Evolutionary conservation across 2,113 vertebrate genomes (phyloP), one percentile per base, ranked within the genome.

Genomic region (Cottus gobio): DNA sequence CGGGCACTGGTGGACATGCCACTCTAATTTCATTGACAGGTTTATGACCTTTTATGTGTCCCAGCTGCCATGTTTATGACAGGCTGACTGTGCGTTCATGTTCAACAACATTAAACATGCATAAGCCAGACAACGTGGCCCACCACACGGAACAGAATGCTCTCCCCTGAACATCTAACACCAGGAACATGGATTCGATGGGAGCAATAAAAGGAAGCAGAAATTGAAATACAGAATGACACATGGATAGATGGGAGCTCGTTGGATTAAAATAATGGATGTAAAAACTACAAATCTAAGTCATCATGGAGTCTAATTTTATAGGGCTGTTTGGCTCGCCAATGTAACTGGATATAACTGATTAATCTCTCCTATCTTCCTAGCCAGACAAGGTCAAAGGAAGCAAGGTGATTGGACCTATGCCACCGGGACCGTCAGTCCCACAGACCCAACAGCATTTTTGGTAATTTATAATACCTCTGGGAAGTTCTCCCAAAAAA

Each of bases 21-120:
- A 93, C 91, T 92, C 91, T 92, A 86, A 94, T 92, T 87, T 92
- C 92, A 89, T 87, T 89, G 91, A 93, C 90, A 93, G 87, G 75
- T 93, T 93, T 93, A 94, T 89, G 89, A 93, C 88, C 82, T 91
- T 92, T 91, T 90, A 92, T 93, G 90, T 82, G 85, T 91, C 90
- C 90, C 92, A 90, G 93, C 92, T 91, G 93, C 85, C 88, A 82
- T 90, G 88, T 93, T 94, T 93, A 93, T 93, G 91, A 91, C 66
- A 22, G 92, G 91, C 91, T 92, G 93, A 92, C 91, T 92, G 87
- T 89, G 90, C 79, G 88, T 92, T 93, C 92, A 91, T 93, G 93
- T 94, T 93, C 89, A 90, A 93, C 92, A 94, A 91, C 91, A 92
- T 95, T 93, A 94, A 93, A 93, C 93, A 93, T 92, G 91, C 90